Evolutionary conservation across 64 coral and sea anemone species (phyloP).

Genomic region (Actinia tenebrosa): DNA sequence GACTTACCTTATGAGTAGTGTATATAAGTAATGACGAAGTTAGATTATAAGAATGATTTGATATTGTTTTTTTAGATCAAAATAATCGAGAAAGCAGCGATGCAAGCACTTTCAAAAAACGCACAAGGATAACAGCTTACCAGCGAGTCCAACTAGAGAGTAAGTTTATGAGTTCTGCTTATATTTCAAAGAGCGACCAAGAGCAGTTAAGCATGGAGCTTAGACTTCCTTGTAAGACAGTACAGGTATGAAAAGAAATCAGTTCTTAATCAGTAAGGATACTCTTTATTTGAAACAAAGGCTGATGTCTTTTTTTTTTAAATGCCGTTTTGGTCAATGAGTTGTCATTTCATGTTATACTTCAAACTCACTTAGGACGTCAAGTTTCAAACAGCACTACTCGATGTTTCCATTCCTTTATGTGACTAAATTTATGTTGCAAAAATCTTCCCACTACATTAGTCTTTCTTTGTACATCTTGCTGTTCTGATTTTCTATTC

Average conservation of each 20-base stretch:
- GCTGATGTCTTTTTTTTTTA: no score
- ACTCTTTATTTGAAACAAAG: no score
- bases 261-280: not conserved
- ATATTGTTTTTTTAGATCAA: not conserved
- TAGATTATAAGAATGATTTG: not conserved
- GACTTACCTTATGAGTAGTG: not conserved
- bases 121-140: not conserved
- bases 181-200: constrained; percentile 2
- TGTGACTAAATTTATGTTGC: no score
- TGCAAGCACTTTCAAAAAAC: not conserved
- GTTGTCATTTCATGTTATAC: no score
- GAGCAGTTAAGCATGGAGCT: not conserved
- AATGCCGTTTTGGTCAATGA: no score
- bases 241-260: not conserved
- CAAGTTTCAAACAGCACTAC: no score
- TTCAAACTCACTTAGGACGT: no score
- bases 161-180: not conserved
- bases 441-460: no score
- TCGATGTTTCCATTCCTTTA: no score
- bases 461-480: no score
- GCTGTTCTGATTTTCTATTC: no score
- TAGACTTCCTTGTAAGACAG: not conserved
- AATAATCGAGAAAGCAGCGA: not conserved
- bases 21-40: not conserved
- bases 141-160: not conserved